A percentile compares a stretch with the other conserved stretches of the same genome.
These are phyloP conservation scores for Paedocypris sp. DNA, from an alignment of 2,113 vertebrate species.

Conservation along the genomic window DNA sequence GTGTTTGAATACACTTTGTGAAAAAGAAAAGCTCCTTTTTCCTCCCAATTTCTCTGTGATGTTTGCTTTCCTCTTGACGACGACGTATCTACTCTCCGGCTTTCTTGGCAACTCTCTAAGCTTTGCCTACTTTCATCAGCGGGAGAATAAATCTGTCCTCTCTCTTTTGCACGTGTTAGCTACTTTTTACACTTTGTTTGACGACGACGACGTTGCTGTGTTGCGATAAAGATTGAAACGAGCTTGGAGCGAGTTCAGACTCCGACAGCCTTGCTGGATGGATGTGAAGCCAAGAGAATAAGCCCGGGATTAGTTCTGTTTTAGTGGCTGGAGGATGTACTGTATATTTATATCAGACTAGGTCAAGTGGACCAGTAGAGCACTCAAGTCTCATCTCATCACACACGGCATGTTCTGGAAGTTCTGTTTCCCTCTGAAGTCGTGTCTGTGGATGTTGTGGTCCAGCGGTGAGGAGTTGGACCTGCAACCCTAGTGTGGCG, in stretches of 20 bases:
- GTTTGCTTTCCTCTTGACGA: conserved; percentile 45
- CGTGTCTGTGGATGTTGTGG: too few relatives aligned
- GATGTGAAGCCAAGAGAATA: neutral
- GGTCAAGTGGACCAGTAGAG: conserved; percentile 35
- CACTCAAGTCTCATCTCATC: neutral
- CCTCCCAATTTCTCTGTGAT: conserved; percentile 6
- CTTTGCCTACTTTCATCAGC: neutral
- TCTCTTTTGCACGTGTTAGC: neutral
- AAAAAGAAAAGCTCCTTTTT: conserved; percentile 2
- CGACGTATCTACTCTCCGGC: neutral
- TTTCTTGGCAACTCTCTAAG: neutral
- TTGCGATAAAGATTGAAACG: too few relatives aligned
- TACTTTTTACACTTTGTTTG: too few relatives aligned
- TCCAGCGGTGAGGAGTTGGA: too few relatives aligned
- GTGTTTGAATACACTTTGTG: neutral
- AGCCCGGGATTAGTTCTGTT: conserved; percentile 41
- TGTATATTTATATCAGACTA: conserved; percentile 53
- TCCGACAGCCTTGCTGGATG: neutral
- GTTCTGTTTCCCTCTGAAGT: neutral
- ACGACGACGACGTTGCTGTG: too few relatives aligned
- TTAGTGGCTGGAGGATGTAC: conserved; percentile 14
- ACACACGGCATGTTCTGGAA: neutral
- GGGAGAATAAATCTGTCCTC: conserved; percentile 1
- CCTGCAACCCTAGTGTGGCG: too few relatives aligned
- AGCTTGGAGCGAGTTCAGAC: too few relatives aligned